phyloP scores from a whole-genome alignment of 2,888 invertebrate genomes.

The Yponomeuta cagnagella region DNA sequence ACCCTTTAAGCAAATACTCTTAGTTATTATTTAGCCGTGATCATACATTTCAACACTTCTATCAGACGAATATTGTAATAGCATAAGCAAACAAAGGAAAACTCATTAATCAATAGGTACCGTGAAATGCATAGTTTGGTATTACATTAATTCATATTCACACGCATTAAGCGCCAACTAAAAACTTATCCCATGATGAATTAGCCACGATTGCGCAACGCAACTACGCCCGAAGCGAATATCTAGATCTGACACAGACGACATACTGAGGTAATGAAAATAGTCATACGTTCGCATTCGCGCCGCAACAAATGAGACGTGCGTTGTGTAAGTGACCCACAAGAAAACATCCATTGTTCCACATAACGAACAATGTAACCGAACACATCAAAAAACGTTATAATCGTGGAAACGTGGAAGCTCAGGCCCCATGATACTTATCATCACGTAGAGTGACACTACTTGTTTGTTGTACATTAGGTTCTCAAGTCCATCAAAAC shows the following conservation, averaged over 20 bases:
- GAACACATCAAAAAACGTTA: conserved; percentile 43
- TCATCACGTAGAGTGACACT: conserved; percentile 21
- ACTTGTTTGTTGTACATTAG: background rate
- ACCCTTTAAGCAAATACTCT: background rate
- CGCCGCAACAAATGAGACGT: conserved; percentile 28
- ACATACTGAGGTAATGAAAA: conserved; percentile 26
- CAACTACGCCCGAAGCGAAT: conserved; percentile 19
- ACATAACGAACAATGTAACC: conserved; percentile 45
- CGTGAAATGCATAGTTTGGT: background rate
- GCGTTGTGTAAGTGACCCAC: conserved; percentile 42
- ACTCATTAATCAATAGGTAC: conserved; percentile 3
- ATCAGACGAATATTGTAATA: background rate
- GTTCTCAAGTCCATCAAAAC: background rate
- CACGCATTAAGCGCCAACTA: background rate
- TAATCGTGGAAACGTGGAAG: conserved; percentile 53
- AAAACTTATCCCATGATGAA: conserved; percentile 23
- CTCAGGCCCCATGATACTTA: conserved; percentile 32
- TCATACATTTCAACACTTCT: background rate
- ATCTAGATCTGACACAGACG: conserved; percentile 26
- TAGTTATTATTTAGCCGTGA: background rate
- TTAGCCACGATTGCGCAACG: conserved; percentile 26
- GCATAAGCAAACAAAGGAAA: conserved; percentile 4
- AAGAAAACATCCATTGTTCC: conserved; percentile 53
- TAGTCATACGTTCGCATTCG: conserved; percentile 25
- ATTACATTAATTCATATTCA: conserved; percentile 14